Evolutionary conservation across 2,797 vertebrate species (phyloP).

Genomic region (Myotis pilosus): DNA sequence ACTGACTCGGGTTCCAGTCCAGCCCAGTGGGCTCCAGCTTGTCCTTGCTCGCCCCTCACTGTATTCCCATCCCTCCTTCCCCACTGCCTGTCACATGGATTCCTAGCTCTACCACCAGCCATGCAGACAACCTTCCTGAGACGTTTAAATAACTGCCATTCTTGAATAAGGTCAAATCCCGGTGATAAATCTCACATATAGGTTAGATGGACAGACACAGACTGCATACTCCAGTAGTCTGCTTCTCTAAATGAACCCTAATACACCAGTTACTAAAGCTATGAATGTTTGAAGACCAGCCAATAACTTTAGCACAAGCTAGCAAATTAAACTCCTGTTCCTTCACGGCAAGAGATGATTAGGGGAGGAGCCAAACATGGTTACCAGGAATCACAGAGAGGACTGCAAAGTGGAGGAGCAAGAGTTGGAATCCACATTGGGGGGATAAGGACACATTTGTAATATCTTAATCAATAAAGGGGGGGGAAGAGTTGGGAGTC

Average conservation of each 20-base stretch:
- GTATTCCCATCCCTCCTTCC: background rate
- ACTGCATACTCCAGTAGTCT: background rate
- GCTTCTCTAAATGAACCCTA: conserved; percentile 12
- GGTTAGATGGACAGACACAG: background rate
- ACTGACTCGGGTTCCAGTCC: background rate
- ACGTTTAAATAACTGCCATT: background rate
- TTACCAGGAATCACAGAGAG: background rate
- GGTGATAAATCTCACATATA: background rate
- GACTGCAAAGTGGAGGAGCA: background rate
- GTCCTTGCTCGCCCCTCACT: background rate
- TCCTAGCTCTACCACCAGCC: background rate
- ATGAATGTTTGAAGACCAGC: background rate
- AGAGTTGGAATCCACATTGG: background rate
- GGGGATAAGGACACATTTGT: too few relatives aligned
- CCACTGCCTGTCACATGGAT: background rate
- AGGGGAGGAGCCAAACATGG: background rate
- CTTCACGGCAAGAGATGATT: background rate
- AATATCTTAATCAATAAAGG: too few relatives aligned
- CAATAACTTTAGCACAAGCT: background rate
- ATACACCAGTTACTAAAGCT: background rate
- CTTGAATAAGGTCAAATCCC: background rate
- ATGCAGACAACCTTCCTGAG: background rate
- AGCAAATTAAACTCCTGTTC: conserved; percentile 12
- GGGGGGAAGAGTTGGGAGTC: background rate
- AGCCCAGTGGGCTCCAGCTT: background rate